Conservation (phyloP, 37 sponge, comb jelly and placozoan species). For the Oopsacas minuta region DNA sequence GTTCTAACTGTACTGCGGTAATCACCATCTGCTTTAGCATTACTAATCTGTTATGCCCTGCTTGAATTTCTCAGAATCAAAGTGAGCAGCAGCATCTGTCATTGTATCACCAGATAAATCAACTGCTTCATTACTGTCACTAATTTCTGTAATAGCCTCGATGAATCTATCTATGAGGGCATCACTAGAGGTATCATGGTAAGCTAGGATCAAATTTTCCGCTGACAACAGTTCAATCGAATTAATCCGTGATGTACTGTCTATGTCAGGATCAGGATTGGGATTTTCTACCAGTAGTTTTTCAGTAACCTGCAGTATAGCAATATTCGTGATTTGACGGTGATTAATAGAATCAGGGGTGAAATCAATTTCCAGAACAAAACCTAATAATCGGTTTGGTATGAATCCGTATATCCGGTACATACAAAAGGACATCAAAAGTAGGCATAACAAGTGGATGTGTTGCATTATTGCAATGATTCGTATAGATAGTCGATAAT, state of each 20-base stretch:
- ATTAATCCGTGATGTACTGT: conserved; percentile 20
- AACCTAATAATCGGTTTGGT: not conserved
- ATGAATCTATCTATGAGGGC: not conserved
- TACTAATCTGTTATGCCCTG: conserved; percentile 28
- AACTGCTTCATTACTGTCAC: conserved; percentile 23
- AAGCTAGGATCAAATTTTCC: conserved; percentile 23
- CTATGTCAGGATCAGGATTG: not conserved
- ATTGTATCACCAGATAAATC: not conserved
- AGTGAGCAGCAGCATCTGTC: conserved; percentile 23
- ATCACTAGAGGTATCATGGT: conserved; percentile 11
- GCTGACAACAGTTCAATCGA: not conserved
- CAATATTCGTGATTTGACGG: conserved; percentile 20
- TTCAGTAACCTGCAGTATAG: conserved; percentile 16
- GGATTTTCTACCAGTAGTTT: conserved; percentile 29
- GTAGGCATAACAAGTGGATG: too few relatives aligned
- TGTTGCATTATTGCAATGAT: too few relatives aligned
- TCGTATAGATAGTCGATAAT: too few relatives aligned
- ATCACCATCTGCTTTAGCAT: not conserved
- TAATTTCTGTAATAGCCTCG: conserved; percentile 22
- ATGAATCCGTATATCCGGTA: not conserved
- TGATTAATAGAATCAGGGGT: conserved; percentile 2
- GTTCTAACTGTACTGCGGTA: not conserved
- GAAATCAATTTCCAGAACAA: not conserved
- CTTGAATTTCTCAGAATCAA: conserved; percentile 29
- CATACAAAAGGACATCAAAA: too few relatives aligned